Base-by-base conservation (phyloP, 2,888 invertebrate species). In the Callyntrura sp. region DNA sequence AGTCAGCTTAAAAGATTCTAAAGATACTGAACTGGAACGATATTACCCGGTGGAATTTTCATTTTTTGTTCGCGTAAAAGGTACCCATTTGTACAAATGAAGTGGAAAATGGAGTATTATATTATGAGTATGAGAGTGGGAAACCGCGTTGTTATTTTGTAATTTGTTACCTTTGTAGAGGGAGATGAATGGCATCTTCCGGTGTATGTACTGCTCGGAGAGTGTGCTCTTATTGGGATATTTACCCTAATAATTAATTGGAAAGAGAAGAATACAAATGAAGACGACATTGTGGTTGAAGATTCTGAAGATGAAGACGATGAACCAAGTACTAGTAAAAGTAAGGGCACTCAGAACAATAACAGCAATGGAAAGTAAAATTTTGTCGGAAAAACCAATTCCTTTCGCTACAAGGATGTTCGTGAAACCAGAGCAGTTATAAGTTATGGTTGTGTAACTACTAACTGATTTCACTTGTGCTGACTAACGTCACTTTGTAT, bases 301-400 rank as follows among this genome's bases (percentile, higher is more conserved):
- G 91, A 90, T 17, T 89, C 89, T 11, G 91, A 91, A 48, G 91
- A 91, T 4, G 90, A 90, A 43, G 91, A 90, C 25, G 90, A 88
- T 48, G 51, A 9, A 6, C 28, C 43, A 20, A 65, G 12, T 12
- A 2, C 20, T 1, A 28, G 12, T 5, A 62, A 25, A 17, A 28
- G 23, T 43, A 83, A 83, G 76, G 81, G 86, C 5, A 82, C 57
- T 25, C 57, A 70, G 12, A 83, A 81, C 28, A 87, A 88, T 35
- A 83, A 88, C 28, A 73, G 57, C 0, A 79, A 85, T 23, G 78
- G 79, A 20, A 57, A 76, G 8, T 78, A 65, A 65, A 25, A n/a
- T 45, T 35, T 35, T 17, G 11, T 4, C 35, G 3, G 43, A 73
- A 35, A 11, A 62, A 23, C 60, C n/a, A 35, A 43, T 28, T 11